Base-by-base conservation (phyloP, 2,888 invertebrate species). In the Noctua comes region DNA sequence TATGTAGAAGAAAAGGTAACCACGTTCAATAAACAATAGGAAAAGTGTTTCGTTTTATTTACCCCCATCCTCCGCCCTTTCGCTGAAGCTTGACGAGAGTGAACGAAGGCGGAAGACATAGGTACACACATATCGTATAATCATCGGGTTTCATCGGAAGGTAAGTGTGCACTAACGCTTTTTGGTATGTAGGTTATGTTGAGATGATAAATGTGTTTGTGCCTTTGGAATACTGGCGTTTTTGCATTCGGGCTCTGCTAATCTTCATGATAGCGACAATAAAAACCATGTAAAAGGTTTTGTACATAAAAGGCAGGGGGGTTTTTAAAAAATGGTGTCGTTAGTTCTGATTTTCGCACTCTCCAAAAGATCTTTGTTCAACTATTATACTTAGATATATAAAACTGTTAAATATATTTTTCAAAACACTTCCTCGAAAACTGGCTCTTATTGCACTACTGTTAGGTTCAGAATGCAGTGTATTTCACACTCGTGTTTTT, bases 31-130 rank as follows among this genome's bases (percentile, higher is more conserved):
- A 88, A 89, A 88, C 83, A 89, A 88, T 84, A 75, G 68, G 46
- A 79, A 81, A 82, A 79, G 81, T 81, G 90, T 89, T 79, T 84
- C 84, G 86, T 89, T 89, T 89, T 88, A 89, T 89, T 89, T 85
- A 86, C 85, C 86, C 74, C 51, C 51, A 66, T 54, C 74, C 79
- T 54, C 43, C 13, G 70, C 82, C 48, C 66, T 1, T 64, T 76
- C 66, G 43, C 62, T 59, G 77, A 76, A 74, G 76, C 68, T 68
- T 66, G 77, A 82, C 73, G 66, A 75, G 62, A 77, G 59, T 68
- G 73, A 68, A 82, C 72, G 83, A 76, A 76, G 69, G 69, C 48
- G 77, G 59, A 73, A 86, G 54, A 69, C 72, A 70, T 62, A 16
- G 31, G 31, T 64, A 51, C 5, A 6, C 8, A 75, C 69, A 21